Base-by-base conservation (phyloP, 1,140 invertebrate species). In the Drosophila neocordata region DNA sequence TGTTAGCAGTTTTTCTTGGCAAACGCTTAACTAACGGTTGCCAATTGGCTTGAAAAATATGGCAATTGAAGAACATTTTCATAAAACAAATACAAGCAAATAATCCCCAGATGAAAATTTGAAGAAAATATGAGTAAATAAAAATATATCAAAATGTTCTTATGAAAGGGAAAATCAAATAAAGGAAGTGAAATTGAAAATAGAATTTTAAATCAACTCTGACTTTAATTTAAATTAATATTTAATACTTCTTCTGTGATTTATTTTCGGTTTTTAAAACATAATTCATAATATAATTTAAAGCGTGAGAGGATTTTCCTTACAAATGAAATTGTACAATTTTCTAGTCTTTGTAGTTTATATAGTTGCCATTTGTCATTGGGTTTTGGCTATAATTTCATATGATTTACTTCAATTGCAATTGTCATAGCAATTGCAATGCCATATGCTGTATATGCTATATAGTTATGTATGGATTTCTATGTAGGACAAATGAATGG, bases 321-420 rank as follows among this genome's bases (percentile, higher is more conserved):
- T 24, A 7, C 18, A 7, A 15, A 12, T 11, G 2, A 51, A 18
- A n/a, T n/a, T n/a, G n/a, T n/a, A n/a, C 48, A 22, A 64, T 53
- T 38, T 27, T 55, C 9, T 53, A 13, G 9, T 37, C 37, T 34
- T 27, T n/a, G 37, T 24, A 24, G 2, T 24, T 56, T 41, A 24
- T 27, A 22, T 53, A 13, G 20, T 41, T 53, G 13, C 58, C 51
- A 57, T 52, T 69, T 73, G 69, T 73, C 69, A 81, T 77, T 77
- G 71, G 58, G 51, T 34, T 58, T 58, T 63, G 79, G 37, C 18
- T 78, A 56, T 61, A 73, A 73, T 82, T 82, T 69, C 68, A 77
- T 35, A 41, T 63, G 64, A 38, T 56, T 69, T 75, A 51, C 15
- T 34, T 15, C n/a, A 24, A 66, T 34, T 56, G 27, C 68, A 71